Base-by-base conservation (phyloP, 2,888 invertebrate species). In the Rhamnusium bicolor region DNA sequence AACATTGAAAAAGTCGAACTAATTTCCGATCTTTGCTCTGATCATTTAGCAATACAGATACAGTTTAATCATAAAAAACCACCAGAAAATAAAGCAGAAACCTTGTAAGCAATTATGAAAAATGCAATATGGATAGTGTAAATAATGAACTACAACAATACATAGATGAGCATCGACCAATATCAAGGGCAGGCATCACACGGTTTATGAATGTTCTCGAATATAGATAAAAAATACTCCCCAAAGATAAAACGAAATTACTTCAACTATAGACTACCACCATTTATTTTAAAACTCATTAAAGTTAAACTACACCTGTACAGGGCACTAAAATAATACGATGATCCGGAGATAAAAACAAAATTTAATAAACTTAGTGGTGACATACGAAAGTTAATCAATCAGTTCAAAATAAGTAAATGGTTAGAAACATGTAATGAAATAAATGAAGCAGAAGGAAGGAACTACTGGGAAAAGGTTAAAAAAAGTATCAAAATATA, bases 401-500 rank as follows among this genome's bases (percentile, higher is more conserved):
- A 16, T 7, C 40, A 49, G n/a, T 63, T 24, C 19, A 63, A 27
- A 63, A 46, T 16, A 18, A 63, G n/a, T 19, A 70, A 63, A 46
- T 70, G 63, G 63, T 62, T 63, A 12, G 54, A 70, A 54, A 54
- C 56, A 51, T 70, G 70, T 56, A 27, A 70, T 46, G 53, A 51
- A n/a, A 70, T 70, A 27, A 63, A 70, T 16, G 21, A 70, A 19
- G 49, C 56, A 47, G 27, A 70, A 6, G 70, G 63, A 12, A 32
- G 24, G 29, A 69, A 69, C 12, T 69, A 69, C 27, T 69, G 61
- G 62, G 61, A 69, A 29, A 24, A 69, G 19, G 61, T 69, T 21
- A 69, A 62, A 32, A n/a, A 70, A 70, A 56, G 27, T 70, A 5
- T 53, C 54, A 10, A 70, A 63, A 32, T 70, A 62, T 40, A 70